These are phyloP conservation scores for Cranoglanis bouderius DNA, from an alignment of 2,113 vertebrate species.

Conservation along the genomic window DNA sequence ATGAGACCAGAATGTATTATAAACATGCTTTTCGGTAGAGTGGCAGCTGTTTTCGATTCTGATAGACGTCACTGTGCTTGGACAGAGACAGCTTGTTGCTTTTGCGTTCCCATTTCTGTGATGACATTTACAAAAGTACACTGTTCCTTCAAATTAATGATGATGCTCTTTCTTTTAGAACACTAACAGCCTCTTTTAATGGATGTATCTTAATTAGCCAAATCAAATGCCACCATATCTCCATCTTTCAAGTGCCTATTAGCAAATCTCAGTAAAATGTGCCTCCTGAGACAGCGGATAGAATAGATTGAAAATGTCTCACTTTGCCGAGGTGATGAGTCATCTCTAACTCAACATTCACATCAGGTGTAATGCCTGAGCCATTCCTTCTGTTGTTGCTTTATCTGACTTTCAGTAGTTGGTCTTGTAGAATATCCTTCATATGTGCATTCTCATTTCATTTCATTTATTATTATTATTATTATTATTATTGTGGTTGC, in stretches of 20 bases:
- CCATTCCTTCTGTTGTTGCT: background rate
- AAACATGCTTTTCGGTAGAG: background rate
- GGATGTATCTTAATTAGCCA: conserved; percentile 25
- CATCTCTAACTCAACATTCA: conserved; percentile 41
- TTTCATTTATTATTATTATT: background rate
- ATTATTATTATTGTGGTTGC: background rate
- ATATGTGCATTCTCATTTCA: background rate
- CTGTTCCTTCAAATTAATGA: background rate
- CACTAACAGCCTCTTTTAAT: conserved; percentile 2
- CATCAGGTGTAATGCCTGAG: conserved; percentile 20
- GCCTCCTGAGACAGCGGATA: background rate
- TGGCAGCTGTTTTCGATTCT: background rate
- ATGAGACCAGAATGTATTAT: background rate
- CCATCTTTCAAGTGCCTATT: conserved; percentile 6
- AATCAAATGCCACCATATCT: conserved; percentile 16
- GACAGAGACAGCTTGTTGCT: background rate
- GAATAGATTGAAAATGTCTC: conserved; percentile 29
- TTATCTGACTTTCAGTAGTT: conserved; percentile 8
- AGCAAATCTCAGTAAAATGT: background rate
- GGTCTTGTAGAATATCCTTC: background rate
- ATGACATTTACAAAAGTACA: conserved; percentile 41
- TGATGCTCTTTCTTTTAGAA: background rate
- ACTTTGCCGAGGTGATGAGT: conserved; percentile 39
- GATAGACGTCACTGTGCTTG: background rate
- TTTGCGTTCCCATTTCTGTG: background rate